These are phyloP conservation scores for Melitaea athalia DNA, from an alignment of 2,888 invertebrate genomes.

Conservation along the genomic window DNA sequence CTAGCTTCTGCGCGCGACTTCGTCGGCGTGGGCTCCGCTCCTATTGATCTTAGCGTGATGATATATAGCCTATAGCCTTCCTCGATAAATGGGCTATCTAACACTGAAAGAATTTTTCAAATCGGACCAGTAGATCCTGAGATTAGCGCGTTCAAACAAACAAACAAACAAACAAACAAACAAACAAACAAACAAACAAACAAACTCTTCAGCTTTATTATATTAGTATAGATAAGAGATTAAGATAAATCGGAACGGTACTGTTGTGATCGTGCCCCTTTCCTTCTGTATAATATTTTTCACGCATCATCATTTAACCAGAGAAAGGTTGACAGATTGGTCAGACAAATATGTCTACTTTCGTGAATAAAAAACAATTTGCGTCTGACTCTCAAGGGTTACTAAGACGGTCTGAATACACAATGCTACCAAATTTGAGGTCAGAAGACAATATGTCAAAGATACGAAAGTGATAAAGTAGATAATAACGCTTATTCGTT, in stretches of 20 bases:
- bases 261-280: not conserved
- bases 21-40: no score
- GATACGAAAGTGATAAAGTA: not conserved
- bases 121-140: no score
- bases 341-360: slow-evolving; percentile 63
- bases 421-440: not conserved
- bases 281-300: slow-evolving; percentile 25
- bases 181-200: no score
- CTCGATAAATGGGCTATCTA: no score
- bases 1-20: no score
- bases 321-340: slow-evolving; percentile 61
- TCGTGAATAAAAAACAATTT: slow-evolving; percentile 62
- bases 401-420: not conserved
- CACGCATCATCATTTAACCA: slow-evolving; percentile 52
- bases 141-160: no score
- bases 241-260: not conserved
- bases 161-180: no score
- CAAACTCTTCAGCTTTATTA: no score
- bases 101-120: no score
- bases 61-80: no score
- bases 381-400: slow-evolving; percentile 31
- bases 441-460: not conserved
- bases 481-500: not conserved
- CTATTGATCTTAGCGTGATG: no score
- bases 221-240: no score